phyloP scores from a whole-genome alignment of 2,797 vertebrate species.

The Pogoniulus pusillus region DNA sequence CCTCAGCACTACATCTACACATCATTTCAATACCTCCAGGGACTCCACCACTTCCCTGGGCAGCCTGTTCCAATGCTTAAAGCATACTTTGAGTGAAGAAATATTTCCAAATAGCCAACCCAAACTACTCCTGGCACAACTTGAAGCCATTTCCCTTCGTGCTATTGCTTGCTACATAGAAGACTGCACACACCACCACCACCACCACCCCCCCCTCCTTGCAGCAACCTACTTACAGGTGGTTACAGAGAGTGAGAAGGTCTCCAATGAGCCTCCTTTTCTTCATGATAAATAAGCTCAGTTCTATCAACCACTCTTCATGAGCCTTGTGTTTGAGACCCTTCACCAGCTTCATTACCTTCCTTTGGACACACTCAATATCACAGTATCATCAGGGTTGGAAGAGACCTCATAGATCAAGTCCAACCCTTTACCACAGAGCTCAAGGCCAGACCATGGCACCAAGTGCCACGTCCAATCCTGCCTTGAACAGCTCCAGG shows the following conservation, averaged over 20 bases:
- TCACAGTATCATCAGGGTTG: too few species aligned
- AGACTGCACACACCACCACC: too few species aligned
- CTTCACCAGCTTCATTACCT: too few species aligned
- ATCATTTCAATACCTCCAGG: background rate
- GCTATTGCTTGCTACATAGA: background rate
- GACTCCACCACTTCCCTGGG: background rate
- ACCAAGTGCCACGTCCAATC: too few species aligned
- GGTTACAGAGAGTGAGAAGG: accelerated
- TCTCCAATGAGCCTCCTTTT: background rate
- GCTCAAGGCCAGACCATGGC: too few species aligned
- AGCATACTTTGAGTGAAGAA: background rate
- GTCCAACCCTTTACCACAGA: too few species aligned
- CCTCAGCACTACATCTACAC: background rate
- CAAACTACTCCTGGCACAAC: background rate
- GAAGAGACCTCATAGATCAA: too few species aligned
- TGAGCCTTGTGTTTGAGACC: background rate
- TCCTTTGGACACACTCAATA: too few species aligned
- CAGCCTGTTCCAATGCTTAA: background rate
- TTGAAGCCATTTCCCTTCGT: background rate
- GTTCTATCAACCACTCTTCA: background rate
- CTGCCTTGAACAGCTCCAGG: too few species aligned
- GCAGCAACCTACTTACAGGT: background rate
- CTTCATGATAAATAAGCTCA: background rate
- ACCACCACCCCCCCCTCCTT: accelerated
- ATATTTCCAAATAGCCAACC: background rate